Evolutionary conservation across 2,888 invertebrate genomes (phyloP), one percentile per base, ranked within the genome.

Genomic region (Parnassius orleans): DNA sequence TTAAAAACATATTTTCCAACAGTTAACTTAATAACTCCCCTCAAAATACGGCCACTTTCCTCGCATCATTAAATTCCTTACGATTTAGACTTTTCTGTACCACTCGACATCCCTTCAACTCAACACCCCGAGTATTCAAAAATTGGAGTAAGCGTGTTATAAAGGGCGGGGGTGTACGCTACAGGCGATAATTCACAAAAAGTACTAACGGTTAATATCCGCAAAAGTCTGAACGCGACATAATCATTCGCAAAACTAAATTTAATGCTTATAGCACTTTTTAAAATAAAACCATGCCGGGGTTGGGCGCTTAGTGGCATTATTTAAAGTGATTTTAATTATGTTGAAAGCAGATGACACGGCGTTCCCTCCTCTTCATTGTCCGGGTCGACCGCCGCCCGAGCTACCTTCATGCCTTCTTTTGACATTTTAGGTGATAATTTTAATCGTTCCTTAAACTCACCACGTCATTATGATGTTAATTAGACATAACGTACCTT

Each of bases 301-400:
- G 86, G 87, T 83, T 79, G 87, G 86, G 76, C 79, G 84, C 85
- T 86, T 84, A 84, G 86, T 87, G 86, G 87, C 86, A 85, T 88
- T 90, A 90, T 90, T 90, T 90, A 87, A 90, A 90, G 84, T 87
- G 85, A 88, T 91, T 92, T 90, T 91, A 92, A 92, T 92, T 92
- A 91, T 90, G 91, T 90, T 91, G 85, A 85, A 86, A 87, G 90
- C 92, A 92, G 92, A 92, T 90, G 91, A 90, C 91, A 85, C 77
- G 69, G 74, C 72, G 84, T 81, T 71, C 88, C 91, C 89, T 89
- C 91, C 91, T 90, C 86, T 91, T 90, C 85, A 86, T 84, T 90
- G 92, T 91, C 80, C 72, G 70, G 53, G 61, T 51, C 57, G 53
- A 57, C 68, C 61, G 66, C 59, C 65, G 61, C 63, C 53, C 61